Base-by-base conservation (phyloP, 2,888 invertebrate genomes). In the Craniophora ligustri region DNA sequence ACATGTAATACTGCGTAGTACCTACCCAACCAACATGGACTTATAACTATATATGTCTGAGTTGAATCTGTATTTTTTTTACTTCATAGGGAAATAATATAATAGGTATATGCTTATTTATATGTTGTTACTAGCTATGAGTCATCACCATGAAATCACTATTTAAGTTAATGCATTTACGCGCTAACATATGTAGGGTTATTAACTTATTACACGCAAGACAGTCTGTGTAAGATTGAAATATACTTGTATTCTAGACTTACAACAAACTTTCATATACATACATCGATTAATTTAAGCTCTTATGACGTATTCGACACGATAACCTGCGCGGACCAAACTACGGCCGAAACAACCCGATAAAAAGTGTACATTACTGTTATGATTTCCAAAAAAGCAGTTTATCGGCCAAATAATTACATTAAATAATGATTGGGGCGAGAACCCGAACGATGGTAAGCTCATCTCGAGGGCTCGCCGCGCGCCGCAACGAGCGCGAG, bases 351-450 rank as follows among this genome's bases (percentile, higher is more conserved):
- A 66, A 69, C 75, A 64, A 70, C 55, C 64, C 66, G 61, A 84
- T 85, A 87, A 87, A 88, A 85, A 86, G 72, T 75, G 72, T 80
- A 79, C 76, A 75, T 85, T 84, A 89, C 86, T 81, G 86, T 88
- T 85, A 86, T 83, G 80, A 81, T 86, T 86, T 78, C 78, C 79
- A 82, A 87, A 91, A 89, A 86, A 85, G 76, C 73, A 81, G 82
- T 86, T 85, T 86, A 84, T 82, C 71, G 78, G 80, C 81, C 80
- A 88, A 91, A 91, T 91, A 91, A 92, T 92, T 91, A 91, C 88
- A 88, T 89, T 84, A 88, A 91, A 89, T 90, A 92, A 90, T 89
- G 87, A 89, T 87, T 84, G 85, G 85, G 85, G 83, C 85, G 86
- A 88, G 87, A 87, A 83, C 70, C 75, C 80, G 78, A 78, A 76